Conservation (phyloP, 2,888 invertebrate species). For the Boloria euphrosyne region DNA sequence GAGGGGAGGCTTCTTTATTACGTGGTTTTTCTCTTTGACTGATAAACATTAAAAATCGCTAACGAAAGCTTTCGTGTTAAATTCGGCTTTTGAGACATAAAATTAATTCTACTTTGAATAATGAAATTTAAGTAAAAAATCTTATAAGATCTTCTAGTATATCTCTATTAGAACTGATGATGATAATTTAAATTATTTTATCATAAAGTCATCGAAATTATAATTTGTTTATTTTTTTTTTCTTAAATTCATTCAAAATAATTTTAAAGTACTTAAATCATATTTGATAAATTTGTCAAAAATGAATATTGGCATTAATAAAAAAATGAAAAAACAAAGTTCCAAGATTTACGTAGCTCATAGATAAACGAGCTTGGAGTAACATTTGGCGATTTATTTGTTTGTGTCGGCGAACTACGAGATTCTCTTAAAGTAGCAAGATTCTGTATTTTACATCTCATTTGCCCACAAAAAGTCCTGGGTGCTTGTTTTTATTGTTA, state of each 20-base stretch:
- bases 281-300: background rate
- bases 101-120: background rate
- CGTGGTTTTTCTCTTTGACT: slow-evolving; percentile 22
- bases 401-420: slow-evolving; percentile 56
- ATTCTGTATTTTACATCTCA: slow-evolving; percentile 66
- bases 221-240: too few species aligned
- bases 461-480: slow-evolving; percentile 52
- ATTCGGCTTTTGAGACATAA: slow-evolving; percentile 1
- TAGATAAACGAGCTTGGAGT: slow-evolving; percentile 38
- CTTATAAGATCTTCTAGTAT: too few species aligned
- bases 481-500: slow-evolving; percentile 38
- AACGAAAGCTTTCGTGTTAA: background rate
- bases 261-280: too few species aligned
- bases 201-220: too few species aligned
- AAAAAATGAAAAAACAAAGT: slow-evolving; percentile 24
- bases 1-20: slow-evolving; percentile 22
- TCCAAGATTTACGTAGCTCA: slow-evolving; percentile 30
- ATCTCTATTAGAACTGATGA: too few species aligned
- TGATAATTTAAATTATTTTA: too few species aligned
- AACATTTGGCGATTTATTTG: slow-evolving; percentile 61
- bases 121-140: background rate
- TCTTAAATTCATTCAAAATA: too few species aligned
- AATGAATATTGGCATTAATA: slow-evolving; percentile 2
- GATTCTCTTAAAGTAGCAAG: slow-evolving; percentile 59
- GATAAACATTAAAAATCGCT: slow-evolving; percentile 28